Evolutionary conservation across 1,140 invertebrate species (phyloP).

Genomic region (Rhizoglyphus robini): DNA sequence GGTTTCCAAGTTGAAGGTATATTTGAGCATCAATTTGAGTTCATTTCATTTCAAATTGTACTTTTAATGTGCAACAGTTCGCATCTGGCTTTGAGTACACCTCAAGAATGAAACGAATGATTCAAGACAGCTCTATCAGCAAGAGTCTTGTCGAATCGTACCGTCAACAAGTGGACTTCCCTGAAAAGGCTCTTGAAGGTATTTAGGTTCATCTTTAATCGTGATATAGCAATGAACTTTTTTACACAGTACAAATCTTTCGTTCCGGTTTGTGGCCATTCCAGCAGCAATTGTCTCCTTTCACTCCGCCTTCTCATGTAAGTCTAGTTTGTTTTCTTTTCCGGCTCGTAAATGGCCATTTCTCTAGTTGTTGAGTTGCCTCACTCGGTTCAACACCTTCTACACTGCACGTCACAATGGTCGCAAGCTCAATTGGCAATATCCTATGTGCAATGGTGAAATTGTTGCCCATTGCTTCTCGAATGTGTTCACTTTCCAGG

Average conservation of each 20-base stretch:
- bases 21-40: too few relatives aligned
- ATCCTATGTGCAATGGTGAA: slow-evolving; percentile 96
- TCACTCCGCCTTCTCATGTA: slow-evolving; percentile 65
- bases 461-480: slow-evolving; percentile 85
- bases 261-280: slow-evolving; percentile 98
- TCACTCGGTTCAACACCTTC: slow-evolving; percentile 86
- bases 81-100: slow-evolving; percentile 99
- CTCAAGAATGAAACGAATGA: slow-evolving; percentile 96
- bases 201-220: slow-evolving; percentile 8
- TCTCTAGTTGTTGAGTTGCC: slow-evolving; percentile 81
- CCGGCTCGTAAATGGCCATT: too few relatives aligned
- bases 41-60: neutral
- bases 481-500: slow-evolving; percentile 57
- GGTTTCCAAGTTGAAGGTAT: slow-evolving; percentile 94
- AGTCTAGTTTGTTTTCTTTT: neutral
- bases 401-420: slow-evolving; percentile 91
- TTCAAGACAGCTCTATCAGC: slow-evolving; percentile 92
- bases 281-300: slow-evolving; percentile 75
- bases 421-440: slow-evolving; percentile 92
- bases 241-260: slow-evolving; percentile 88
- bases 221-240: slow-evolving; percentile 39
- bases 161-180: slow-evolving; percentile 35
- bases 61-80: slow-evolving; percentile 25
- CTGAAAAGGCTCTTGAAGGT: slow-evolving; percentile 26
- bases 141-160: slow-evolving; percentile 94